phyloP scores from a whole-genome alignment of 2,888 invertebrate genomes.

The Drosophila anomelani region DNA sequence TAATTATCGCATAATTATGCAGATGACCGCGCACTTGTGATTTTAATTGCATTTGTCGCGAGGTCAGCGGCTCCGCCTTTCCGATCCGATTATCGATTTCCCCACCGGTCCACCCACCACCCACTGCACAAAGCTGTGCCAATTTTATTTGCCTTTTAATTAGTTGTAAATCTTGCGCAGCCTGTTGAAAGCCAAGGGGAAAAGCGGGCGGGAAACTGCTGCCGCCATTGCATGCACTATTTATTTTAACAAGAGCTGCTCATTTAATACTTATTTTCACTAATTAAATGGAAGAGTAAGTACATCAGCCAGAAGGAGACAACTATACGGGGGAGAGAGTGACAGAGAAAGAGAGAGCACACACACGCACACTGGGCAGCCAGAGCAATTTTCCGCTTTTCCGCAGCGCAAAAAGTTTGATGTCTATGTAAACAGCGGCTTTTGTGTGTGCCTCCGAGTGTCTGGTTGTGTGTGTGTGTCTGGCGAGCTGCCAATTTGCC shows the following conservation, averaged over 20 bases:
- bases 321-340: neutral
- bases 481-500: conserved; percentile 53
- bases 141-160: conserved; percentile 64
- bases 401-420: conserved; percentile 69
- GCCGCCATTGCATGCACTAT: conserved; percentile 75
- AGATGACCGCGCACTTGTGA: conserved; percentile 75
- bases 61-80: conserved; percentile 64
- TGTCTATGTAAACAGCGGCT: conserved; percentile 80
- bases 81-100: conserved; percentile 31
- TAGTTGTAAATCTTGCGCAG: conserved; percentile 69
- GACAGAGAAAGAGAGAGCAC: conserved; percentile 13
- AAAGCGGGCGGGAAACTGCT: conserved; percentile 9
- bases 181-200: conserved; percentile 47
- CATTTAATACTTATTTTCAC: conserved; percentile 81
- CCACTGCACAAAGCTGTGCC: conserved; percentile 5
- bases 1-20: conserved; percentile 82
- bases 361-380: conserved; percentile 45
- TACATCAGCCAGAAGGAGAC: conserved; percentile 43
- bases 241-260: conserved; percentile 79
- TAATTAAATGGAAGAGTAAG: conserved; percentile 70
- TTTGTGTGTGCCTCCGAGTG: conserved; percentile 56
- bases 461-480: conserved; percentile 43
- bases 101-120: conserved; percentile 26
- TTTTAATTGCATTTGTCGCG: conserved; percentile 71
- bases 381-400: conserved; percentile 70